phyloP scores from a whole-genome alignment of 2,113 vertebrate species.

The Chitala chitala region DNA sequence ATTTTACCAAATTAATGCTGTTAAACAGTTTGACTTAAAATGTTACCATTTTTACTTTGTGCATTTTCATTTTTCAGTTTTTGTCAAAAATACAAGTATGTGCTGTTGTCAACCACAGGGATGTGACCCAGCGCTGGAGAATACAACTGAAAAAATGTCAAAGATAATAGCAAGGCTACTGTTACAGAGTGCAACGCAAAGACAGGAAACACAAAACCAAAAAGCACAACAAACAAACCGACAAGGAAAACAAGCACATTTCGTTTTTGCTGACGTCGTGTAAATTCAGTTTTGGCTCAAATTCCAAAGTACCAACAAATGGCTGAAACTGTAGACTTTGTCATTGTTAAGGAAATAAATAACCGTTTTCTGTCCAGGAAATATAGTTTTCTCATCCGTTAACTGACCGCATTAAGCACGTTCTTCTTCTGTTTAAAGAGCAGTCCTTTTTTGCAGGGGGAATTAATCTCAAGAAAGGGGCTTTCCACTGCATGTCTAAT shows the following conservation, averaged over 20 bases:
- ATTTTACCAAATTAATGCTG: no score
- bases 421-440: not conserved
- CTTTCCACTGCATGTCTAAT: not conserved
- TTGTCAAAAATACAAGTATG: no score
- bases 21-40: no score
- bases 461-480: not conserved
- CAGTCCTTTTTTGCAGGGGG: not conserved
- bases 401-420: not conserved
- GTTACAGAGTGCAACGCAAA: no score
- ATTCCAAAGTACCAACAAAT: not conserved
- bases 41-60: no score
- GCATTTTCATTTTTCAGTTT: no score
- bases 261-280: not conserved
- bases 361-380: not conserved
- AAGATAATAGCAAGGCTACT: not conserved
- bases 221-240: not conserved
- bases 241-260: not conserved
- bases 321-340: no score
- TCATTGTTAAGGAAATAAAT: not conserved
- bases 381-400: not conserved
- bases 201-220: not conserved
- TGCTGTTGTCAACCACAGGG: not conserved
- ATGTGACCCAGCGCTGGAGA: no score
- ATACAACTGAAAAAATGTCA: no score
- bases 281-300: not conserved